Evolutionary conservation across 1,140 invertebrate species (phyloP), one percentile per base, ranked within the genome.

Genomic region (Aphidius ervi): DNA sequence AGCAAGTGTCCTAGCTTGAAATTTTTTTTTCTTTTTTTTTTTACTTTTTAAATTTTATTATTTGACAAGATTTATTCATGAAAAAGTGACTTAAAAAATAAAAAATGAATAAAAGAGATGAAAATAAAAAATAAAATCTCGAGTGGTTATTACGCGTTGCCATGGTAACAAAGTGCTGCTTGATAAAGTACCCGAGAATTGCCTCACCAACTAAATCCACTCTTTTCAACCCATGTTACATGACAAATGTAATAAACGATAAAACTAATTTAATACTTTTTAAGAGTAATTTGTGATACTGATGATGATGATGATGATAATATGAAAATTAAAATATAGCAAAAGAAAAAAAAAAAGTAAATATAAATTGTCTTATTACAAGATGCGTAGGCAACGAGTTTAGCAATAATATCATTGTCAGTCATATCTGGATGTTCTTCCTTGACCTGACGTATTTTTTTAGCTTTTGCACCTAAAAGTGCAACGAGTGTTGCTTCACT

Each of bases 401-500:
- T 92, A 0, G 87, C 85, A 47, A 95, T 84, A 43, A 97, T 92
- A 23, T 93, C 88, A 6, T 85, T 84, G 46, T 97, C 94, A 9
- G 87, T 88, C 82, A 88, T 85, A 41, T 92, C 86, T 0, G 90
- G 88, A 74, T 91, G 83, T 65, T 85, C 74, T 61, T 86, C 82
- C 75, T 92, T 90, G 16, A 87, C 76, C 67, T 84, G 81, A 59
- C 87, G 79, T 42, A 98, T 82, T 43, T 86, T 85, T 59, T 85
- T 85, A 5, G 90, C 87, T 74, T 96, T 91, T 4, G 97, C 97
- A 4, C 94, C 94, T 4, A 99, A 79, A 9, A 99, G 81, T 1
- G 89, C 91, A 0, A 95, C 91, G 8, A 95, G 74, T 0, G 92
- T 93, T 1, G 91, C 91, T 72, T 95, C 93, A 71, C 91, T 94